Evolutionary conservation across 2,888 invertebrate genomes (phyloP).

Genomic region (Acanthacorydalis orientalis): DNA sequence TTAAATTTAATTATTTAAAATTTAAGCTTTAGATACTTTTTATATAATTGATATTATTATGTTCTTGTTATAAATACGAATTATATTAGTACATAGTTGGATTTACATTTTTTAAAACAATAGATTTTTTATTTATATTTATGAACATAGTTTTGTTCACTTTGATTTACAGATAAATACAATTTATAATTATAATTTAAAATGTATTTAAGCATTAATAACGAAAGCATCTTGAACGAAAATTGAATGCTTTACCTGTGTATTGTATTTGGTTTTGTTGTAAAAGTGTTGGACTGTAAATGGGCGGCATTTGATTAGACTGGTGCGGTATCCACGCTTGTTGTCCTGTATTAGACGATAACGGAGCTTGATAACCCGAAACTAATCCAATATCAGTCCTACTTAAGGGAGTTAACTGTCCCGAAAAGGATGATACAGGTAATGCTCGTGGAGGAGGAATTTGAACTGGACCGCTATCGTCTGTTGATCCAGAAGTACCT

Average conservation of each 20-base stretch:
- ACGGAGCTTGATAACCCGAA: background rate
- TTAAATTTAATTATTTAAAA: too few species aligned
- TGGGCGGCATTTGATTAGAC: slow-evolving; percentile 16
- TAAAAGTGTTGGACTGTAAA: background rate
- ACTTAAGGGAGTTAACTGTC: background rate
- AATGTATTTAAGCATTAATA: too few species aligned
- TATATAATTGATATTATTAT: too few species aligned
- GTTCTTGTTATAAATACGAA: too few species aligned
- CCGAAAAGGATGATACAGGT: background rate
- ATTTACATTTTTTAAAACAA: too few species aligned
- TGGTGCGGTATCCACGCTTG: slow-evolving; percentile 19
- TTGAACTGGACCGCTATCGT: background rate
- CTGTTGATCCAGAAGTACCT: too few species aligned
- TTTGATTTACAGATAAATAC: too few species aligned
- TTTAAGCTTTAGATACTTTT: too few species aligned
- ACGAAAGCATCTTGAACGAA: slow-evolving; percentile 1
- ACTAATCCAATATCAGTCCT: background rate
- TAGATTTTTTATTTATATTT: too few species aligned
- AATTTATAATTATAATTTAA: too few species aligned
- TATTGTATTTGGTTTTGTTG: slow-evolving; percentile 17
- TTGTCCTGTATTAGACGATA: background rate
- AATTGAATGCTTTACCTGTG: slow-evolving; percentile 8
- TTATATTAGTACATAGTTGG: too few species aligned
- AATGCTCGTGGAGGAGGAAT: slow-evolving; percentile 4
- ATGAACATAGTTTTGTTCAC: too few species aligned